Evolutionary conservation across 2,797 vertebrate genomes (phyloP).

Genomic region (Stomatorhinus walkeri): DNA sequence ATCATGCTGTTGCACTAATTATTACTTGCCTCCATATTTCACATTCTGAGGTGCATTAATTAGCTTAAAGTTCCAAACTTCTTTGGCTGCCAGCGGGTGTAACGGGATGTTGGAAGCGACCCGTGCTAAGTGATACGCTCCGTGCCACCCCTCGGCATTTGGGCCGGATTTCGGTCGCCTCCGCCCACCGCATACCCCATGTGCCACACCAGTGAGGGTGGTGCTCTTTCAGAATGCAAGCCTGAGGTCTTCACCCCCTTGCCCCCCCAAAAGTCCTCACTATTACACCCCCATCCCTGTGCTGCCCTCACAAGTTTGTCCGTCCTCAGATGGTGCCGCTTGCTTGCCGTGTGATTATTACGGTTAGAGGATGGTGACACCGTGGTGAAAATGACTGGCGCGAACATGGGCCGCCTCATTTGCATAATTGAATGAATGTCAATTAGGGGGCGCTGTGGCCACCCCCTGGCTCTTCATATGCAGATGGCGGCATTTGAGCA

Average conservation of each 20-base stretch:
- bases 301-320: not conserved
- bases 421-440: constrained; percentile 93
- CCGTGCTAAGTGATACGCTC: not conserved
- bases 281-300: not conserved
- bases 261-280: not conserved
- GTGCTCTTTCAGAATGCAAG: not conserved
- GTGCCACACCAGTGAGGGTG: not conserved
- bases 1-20: not conserved
- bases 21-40: not conserved
- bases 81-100: not conserved
- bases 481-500: constrained; percentile 79
- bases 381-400: constrained; percentile 32
- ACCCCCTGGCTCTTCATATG: constrained; percentile 71
- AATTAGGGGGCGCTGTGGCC: constrained; percentile 79
- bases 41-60: not conserved
- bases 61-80: not conserved
- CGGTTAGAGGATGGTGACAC: constrained; percentile 42
- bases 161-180: not conserved
- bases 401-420: constrained; percentile 73
- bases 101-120: not conserved
- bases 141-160: not conserved
- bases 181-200: not conserved
- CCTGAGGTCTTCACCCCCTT: not conserved
- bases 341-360: not conserved
- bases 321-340: not conserved